These are phyloP conservation scores for Synanthedon tipuliformis DNA, from an alignment of 2,888 invertebrate genomes.

Conservation along the genomic window DNA sequence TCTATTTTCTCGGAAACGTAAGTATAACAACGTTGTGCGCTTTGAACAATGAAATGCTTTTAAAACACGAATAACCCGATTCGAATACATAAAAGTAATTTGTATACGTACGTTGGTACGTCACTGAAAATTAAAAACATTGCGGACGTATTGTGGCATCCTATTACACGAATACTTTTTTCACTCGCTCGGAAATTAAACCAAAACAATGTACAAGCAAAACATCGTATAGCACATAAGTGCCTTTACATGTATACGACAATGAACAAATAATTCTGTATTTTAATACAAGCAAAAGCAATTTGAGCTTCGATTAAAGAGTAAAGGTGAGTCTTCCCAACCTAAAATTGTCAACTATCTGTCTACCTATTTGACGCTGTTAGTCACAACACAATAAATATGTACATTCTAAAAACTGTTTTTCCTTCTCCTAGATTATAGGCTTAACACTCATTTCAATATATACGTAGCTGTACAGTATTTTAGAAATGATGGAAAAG, in stretches of 20 bases:
- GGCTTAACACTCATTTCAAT: too few species aligned
- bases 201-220: background rate
- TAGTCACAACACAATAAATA: too few species aligned
- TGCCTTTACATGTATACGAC: constrained; percentile 20
- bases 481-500: too few species aligned
- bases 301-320: background rate
- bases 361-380: too few species aligned
- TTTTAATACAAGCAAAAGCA: constrained; percentile 2
- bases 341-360: too few species aligned
- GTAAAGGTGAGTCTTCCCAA: background rate
- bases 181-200: background rate
- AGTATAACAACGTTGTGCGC: constrained; percentile 44
- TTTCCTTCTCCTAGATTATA: too few species aligned
- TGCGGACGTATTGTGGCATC: background rate
- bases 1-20: constrained; percentile 45
- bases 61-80: constrained; percentile 59
- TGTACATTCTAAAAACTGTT: too few species aligned
- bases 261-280: constrained; percentile 11
- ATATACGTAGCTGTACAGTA: too few species aligned
- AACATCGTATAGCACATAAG: constrained; percentile 10
- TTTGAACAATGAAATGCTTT: constrained; percentile 67
- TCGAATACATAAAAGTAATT: constrained; percentile 40
- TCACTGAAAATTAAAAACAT: constrained; percentile 16
- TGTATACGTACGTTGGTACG: constrained; percentile 6
- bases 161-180: background rate